These are phyloP conservation scores for Eumacrocentrus americanus DNA, from an alignment of 2,888 invertebrate species.

Conservation along the genomic window DNA sequence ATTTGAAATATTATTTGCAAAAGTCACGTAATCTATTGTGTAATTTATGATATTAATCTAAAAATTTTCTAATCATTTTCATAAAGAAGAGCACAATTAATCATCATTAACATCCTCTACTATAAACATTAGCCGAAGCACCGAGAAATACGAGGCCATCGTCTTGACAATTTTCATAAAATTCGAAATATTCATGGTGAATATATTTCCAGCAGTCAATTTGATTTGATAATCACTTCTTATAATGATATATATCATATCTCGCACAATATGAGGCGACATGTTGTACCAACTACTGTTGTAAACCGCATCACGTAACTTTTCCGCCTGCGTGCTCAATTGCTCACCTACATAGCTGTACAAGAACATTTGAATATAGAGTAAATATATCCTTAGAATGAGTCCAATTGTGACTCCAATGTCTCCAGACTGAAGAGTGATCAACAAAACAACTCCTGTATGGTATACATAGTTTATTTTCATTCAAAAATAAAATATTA, in stretches of 20 bases:
- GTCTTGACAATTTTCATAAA: too few species aligned
- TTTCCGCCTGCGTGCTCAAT: conserved; percentile 20
- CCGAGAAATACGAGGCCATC: conserved; percentile 19
- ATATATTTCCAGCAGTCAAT: conserved; percentile 25
- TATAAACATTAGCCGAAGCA: too few species aligned
- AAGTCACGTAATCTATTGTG: too few species aligned
- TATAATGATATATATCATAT: conserved; percentile 19
- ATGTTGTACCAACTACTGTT: conserved; percentile 25
- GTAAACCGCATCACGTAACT: too few species aligned
- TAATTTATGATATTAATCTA: too few species aligned
- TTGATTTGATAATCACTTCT: conserved; percentile 12
- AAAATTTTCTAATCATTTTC: too few species aligned
- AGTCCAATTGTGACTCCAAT: conserved; percentile 10
- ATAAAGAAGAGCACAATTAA: too few species aligned
- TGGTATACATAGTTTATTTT: not conserved
- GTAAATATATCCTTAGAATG: conserved; percentile 8
- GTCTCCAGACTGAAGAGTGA: too few species aligned
- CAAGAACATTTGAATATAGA: conserved; percentile 25
- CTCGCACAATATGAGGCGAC: not conserved
- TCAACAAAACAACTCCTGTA: conserved; percentile 9
- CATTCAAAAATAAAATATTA: not conserved
- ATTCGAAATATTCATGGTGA: conserved; percentile 18
- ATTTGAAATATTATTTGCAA: too few species aligned
- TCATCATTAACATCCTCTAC: too few species aligned
- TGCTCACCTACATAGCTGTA: conserved; percentile 30